phyloP scores from a whole-genome alignment of 2,888 invertebrate genomes.

The Nasonovia ribisnigri region DNA sequence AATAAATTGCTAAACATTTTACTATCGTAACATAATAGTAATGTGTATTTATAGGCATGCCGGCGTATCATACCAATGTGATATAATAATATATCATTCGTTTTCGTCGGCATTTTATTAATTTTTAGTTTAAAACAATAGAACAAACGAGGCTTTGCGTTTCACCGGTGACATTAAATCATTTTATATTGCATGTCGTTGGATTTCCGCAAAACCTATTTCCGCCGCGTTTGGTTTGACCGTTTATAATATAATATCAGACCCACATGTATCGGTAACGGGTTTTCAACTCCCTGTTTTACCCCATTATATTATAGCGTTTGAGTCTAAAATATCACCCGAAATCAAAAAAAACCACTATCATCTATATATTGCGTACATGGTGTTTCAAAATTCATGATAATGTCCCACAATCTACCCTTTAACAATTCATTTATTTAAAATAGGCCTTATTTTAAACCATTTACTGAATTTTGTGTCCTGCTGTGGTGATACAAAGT shows the following conservation, averaged over 20 bases:
- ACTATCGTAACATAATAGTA: neutral
- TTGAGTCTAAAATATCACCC: neutral
- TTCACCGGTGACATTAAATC: slow-evolving; percentile 33
- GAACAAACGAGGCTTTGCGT: neutral
- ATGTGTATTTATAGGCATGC: neutral
- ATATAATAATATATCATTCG: neutral
- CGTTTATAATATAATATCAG: neutral
- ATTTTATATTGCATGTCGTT: slow-evolving; percentile 11
- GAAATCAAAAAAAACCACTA: neutral
- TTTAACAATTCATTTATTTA: neutral
- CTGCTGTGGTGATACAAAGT: neutral
- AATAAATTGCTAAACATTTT: neutral
- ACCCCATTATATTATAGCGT: neutral
- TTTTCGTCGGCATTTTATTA: slow-evolving; percentile 11
- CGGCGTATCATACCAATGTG: neutral
- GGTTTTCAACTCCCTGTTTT: neutral
- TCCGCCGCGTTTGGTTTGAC: neutral
- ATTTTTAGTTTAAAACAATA: slow-evolving; percentile 24
- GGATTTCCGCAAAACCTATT: slow-evolving; percentile 31
- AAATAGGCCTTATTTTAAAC: neutral
- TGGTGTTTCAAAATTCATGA: neutral
- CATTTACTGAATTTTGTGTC: neutral
- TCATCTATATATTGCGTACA: neutral
- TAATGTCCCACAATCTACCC: neutral
- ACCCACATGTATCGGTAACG: neutral